A percentile compares a stretch with the other conserved stretches of the same genome.
phyloP scores from a whole-genome alignment of 2,888 invertebrate species.

The Monopis laevigella region DNA sequence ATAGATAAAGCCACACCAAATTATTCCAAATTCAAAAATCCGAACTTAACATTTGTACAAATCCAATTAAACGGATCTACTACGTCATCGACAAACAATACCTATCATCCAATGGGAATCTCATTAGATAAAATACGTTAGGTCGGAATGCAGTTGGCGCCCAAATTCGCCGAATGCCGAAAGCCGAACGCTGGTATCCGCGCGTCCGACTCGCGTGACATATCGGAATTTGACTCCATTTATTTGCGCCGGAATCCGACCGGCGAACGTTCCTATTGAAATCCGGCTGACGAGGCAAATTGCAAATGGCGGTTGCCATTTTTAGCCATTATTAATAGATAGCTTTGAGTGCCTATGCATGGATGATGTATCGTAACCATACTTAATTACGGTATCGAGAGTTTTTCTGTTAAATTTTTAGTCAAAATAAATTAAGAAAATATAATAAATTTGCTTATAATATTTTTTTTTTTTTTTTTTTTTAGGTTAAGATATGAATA shows the following conservation, averaged over 20 bases:
- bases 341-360: conserved; percentile 1
- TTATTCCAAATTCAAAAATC: no score
- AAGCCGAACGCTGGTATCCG: conserved; percentile 50
- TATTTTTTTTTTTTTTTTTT: no score
- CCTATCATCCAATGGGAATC: conserved; percentile 30
- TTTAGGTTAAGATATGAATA: no score
- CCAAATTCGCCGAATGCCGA: conserved; percentile 31
- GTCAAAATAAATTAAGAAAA: background rate
- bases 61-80: background rate
- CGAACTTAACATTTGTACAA: no score
- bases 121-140: conserved; percentile 34
- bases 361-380: no score
- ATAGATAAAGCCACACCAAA: no score
- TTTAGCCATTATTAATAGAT: conserved; percentile 30
- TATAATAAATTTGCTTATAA: no score
- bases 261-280: conserved; percentile 59
- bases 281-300: conserved; percentile 66
- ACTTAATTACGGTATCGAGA: no score
- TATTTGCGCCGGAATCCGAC: conserved; percentile 31
- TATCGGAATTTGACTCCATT: conserved; percentile 68
- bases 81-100: background rate
- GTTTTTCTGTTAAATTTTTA: background rate
- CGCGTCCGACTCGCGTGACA: conserved; percentile 55
- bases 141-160: conserved; percentile 5
- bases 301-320: conserved; percentile 63